Base-by-base conservation (phyloP, 30 jellyfish, hydroid and myxozoan genomes). In the Catostylus mosaicus region DNA sequence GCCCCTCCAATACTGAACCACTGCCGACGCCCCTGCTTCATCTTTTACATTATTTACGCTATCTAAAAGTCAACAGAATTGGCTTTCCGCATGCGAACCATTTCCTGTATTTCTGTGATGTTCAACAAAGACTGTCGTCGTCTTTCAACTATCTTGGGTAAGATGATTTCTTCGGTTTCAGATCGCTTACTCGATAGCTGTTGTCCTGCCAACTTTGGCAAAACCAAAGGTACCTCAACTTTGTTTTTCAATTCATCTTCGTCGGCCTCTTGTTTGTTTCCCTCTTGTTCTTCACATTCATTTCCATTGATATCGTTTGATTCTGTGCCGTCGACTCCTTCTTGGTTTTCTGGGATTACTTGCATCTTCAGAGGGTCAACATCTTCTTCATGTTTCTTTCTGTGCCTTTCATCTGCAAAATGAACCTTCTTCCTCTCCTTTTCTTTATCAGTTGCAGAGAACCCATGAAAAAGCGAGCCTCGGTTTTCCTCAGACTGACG, bases 101-200 rank as follows among this genome's bases (percentile, higher is more conserved):
- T 73, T 26, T 73, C 29, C 7, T 73, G 73, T 29, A 73, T 48
- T 24, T 51, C 85, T 30, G 40, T 54, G 20, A 73, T 73, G 57
- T 73, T 47, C 46, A 73, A 24, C 40, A 73, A 47, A 46, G 85
- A 73, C 36, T 18, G 27, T 14, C 85, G 40, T 1, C 85, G 54
- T 30, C 72, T 46, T 47, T 73, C 85, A 18, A 73, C 48, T n/a
- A 73, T 73, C 56, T 37, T 73, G 11, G 85, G 85, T 8, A 73
- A 57, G 24, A 11, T 29, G 29, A 18, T 11, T 1, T 22, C 60
- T 1, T 20, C 45, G 11, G 2, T n/a, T 30, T 51, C 72, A 24
- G 30, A 5, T 8, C 2, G 26, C 60, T 67, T 27, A 2, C 10
- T 29, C 29, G 22, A 26, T 52, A 3, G 29, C 19, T 10, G 8